These are phyloP conservation scores for Columbina picui DNA, from an alignment of 2,113 vertebrate genomes.

Conservation along the genomic window DNA sequence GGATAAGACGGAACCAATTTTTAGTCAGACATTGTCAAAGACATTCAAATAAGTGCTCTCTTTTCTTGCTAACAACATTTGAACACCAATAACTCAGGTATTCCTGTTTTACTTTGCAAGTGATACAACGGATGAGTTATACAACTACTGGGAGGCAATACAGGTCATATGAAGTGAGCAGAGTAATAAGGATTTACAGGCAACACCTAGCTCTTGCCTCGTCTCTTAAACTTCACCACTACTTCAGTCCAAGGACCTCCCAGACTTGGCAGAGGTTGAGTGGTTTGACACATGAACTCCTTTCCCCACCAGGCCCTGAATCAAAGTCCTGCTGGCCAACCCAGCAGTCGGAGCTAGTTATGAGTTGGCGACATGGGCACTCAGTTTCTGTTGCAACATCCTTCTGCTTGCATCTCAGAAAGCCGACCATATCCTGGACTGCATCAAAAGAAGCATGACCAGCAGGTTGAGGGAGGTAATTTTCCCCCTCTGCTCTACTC, in stretches of 20 bases:
- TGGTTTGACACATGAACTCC: neutral
- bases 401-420: neutral
- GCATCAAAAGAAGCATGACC: no score
- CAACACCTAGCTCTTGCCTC: neutral
- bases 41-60: neutral
- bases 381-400: neutral
- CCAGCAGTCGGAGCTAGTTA: fast-evolving
- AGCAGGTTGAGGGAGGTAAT: no score
- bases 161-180: neutral
- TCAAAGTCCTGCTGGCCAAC: neutral
- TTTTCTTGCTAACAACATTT: neutral
- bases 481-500: no score
- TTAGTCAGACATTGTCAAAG: neutral
- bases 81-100: neutral
- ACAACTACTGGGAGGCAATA: neutral
- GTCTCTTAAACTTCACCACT: neutral
- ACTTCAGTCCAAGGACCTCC: neutral
- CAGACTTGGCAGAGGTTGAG: neutral
- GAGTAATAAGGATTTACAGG: neutral
- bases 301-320: neutral
- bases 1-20: neutral
- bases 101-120: neutral
- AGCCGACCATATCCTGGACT: no score
- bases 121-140: neutral
- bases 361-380: no score